These are phyloP conservation scores for Myotis lucifugus DNA, from an alignment of 2,113 vertebrate species.

Conservation along the genomic window DNA sequence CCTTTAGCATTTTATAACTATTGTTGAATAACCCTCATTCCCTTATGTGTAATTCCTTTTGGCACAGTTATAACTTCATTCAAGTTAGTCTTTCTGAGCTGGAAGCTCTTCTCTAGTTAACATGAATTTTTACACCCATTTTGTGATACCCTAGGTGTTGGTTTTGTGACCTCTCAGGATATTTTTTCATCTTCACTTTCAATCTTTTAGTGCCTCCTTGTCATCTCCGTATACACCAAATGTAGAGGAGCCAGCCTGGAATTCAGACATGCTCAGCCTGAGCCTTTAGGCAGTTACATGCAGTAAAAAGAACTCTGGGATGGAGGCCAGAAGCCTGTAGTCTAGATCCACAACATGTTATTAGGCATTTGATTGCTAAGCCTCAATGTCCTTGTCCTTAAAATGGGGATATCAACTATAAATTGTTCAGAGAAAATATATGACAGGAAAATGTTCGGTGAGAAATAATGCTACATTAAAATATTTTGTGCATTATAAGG, in stretches of 20 bases:
- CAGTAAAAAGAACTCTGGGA: background rate
- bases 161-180: background rate
- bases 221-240: background rate
- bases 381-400: background rate
- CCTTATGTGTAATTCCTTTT: background rate
- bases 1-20: background rate
- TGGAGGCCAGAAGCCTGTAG: background rate
- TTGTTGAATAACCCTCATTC: background rate
- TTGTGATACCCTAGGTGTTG: background rate
- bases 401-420: background rate
- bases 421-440: background rate
- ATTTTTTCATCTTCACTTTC: conserved; percentile 22
- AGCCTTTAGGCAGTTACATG: background rate
- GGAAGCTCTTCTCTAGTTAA: background rate
- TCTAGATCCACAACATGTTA: background rate
- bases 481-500: conserved; percentile 31
- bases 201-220: background rate
- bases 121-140: background rate
- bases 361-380: background rate
- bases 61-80: background rate
- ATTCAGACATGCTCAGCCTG: background rate
- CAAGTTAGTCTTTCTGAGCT: background rate
- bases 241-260: background rate
- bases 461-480: background rate
- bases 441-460: conserved; percentile 9